phyloP scores from a whole-genome alignment of 2,888 invertebrate species.

The Himalopsyche japonica region DNA sequence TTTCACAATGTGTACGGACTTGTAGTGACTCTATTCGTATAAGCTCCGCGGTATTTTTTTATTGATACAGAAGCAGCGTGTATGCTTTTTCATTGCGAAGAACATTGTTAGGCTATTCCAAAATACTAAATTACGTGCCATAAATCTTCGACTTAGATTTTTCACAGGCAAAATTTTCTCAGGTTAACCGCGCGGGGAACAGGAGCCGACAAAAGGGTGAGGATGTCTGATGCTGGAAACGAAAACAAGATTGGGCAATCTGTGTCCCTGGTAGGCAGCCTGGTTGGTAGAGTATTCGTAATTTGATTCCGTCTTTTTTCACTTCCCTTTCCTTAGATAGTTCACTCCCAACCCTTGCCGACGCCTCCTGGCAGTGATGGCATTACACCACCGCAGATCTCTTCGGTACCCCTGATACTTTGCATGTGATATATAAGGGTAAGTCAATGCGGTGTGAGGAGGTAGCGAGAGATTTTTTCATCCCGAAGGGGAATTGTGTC shows the following conservation, averaged over 20 bases:
- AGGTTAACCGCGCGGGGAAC: conserved; percentile 24
- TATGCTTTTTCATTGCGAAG: conserved; percentile 20
- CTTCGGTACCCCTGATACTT: conserved; percentile 11
- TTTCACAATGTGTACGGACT: too few relatives aligned
- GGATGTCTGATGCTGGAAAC: conserved; percentile 22
- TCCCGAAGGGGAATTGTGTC: not conserved
- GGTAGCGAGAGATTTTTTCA: conserved; percentile 14
- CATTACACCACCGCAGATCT: conserved; percentile 20
- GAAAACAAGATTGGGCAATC: conserved; percentile 39
- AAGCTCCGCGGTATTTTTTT: not conserved
- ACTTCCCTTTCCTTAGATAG: not conserved
- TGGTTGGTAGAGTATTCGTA: conserved; percentile 33
- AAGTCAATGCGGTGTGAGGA: not conserved
- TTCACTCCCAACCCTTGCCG: not conserved
- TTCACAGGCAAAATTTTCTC: conserved; percentile 8
- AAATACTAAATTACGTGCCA: conserved; percentile 27
- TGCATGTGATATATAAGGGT: conserved; percentile 15
- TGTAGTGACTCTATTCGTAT: not conserved
- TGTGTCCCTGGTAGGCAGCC: conserved; percentile 27
- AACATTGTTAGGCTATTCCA: conserved; percentile 17
- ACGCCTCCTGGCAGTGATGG: conserved; percentile 12
- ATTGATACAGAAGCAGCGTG: not conserved
- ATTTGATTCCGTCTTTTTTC: conserved; percentile 37
- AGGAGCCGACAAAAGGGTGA: not conserved
- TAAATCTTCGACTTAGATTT: conserved; percentile 20